Base-by-base conservation (phyloP, 35 echinoderm and acorn worm species). In the Lytechinus pictus region DNA sequence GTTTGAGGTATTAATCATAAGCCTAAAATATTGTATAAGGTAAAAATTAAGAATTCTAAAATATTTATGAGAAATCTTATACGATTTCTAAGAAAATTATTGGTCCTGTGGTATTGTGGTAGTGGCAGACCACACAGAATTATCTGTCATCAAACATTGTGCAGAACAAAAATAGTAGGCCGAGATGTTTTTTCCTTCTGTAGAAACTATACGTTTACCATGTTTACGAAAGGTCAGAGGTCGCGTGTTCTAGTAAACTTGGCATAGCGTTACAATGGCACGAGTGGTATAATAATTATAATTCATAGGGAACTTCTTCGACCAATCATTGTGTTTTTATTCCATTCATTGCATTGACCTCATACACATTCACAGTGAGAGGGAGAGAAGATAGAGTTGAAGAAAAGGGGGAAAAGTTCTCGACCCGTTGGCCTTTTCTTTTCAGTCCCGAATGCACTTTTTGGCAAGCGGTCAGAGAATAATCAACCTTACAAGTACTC, bases 391-490 rank as follows among this genome's bases (percentile, higher is more conserved):
- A 90, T 52, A 33, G 11, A 53, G 56, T 2, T 11, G 56, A 58
- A 58, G n/a, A 13, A 89, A 54, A 51, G 88, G 88, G 66, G 52
- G 16, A 90, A 90, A 90, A 90, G 52, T 52, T 90, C 88, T 11
- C 28, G 29, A 44, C 88, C 88, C 88, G 88, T 44, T 90, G 88
- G 88, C 28, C 88, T 90, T 90, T 90, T 33, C 52, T 90, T 52
- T 33, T 90, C 4, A 54, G 88, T 90, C 29, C 88, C 12, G 52
- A 90, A 13, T 90, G 88, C 52, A 90, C 88, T 90, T 90, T 90
- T 90, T 52, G 24, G 52, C 28, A 90, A 29, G 88, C 88, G 88
- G 88, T 44, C 88, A 90, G 52, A 90, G 88, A 90, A 90, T 90
- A 90, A 79, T 90, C 52, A 33, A 90, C 52, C 66, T 79, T 79